Evolutionary conservation across 2,888 invertebrate genomes (phyloP).

Genomic region (Cryptocheilus praepositus): DNA sequence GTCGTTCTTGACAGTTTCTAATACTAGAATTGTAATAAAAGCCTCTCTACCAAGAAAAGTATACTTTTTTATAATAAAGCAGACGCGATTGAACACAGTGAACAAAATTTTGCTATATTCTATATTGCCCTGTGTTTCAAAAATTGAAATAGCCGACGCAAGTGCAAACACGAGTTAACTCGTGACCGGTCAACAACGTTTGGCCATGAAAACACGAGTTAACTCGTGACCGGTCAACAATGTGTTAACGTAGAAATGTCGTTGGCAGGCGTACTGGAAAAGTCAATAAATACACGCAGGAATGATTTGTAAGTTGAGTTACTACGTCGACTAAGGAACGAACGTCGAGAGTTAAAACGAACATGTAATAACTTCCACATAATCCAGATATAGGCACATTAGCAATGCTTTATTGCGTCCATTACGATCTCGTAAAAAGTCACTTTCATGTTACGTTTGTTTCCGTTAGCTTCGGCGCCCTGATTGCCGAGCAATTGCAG

Average conservation of each 20-base stretch:
- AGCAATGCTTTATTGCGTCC: constrained; percentile 66
- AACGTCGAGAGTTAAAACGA: constrained; percentile 57
- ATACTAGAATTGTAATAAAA: too few species aligned
- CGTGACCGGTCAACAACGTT: too few species aligned
- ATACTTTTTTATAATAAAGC: too few species aligned
- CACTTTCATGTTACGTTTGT: constrained; percentile 31
- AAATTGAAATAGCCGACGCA: too few species aligned
- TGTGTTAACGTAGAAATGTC: background rate
- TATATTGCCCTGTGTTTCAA: too few species aligned
- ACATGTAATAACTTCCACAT: constrained; percentile 67
- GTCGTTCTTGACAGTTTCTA: too few species aligned
- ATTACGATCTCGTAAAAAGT: constrained; percentile 65
- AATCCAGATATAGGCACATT: constrained; percentile 51
- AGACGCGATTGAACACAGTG: too few species aligned
- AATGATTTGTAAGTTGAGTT: background rate
- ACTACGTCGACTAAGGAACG: constrained; percentile 17
- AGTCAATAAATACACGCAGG: constrained; percentile 12
- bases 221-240: too few species aligned
- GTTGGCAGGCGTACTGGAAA: constrained; percentile 4
- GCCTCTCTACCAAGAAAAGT: too few species aligned
- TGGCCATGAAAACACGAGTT: too few species aligned
- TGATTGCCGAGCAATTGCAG: constrained; percentile 8
- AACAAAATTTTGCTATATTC: too few species aligned
- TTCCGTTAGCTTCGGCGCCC: constrained; percentile 10
- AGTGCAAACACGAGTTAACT: too few species aligned